phyloP scores from a whole-genome alignment of 2,797 vertebrate species.

The Lates japonicus region DNA sequence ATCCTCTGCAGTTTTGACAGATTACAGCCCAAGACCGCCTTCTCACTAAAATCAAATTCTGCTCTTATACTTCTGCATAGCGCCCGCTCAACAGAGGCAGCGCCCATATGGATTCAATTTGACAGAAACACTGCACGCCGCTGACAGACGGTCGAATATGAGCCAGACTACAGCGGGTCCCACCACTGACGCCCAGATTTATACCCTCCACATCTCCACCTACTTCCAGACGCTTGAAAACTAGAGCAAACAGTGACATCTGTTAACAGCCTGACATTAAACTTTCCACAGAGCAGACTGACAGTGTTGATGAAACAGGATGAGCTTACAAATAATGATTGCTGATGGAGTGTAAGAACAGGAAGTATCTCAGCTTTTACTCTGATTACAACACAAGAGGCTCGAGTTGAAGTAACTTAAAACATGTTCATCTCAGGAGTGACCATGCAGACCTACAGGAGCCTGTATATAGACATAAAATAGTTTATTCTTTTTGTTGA shows the following conservation, averaged over 20 bases:
- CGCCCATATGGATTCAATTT: constrained; percentile 47
- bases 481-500: neutral
- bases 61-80: constrained; percentile 4
- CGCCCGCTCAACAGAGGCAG: constrained; percentile 32
- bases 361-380: neutral
- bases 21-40: constrained; percentile 50
- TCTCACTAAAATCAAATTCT: constrained; percentile 37
- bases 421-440: neutral
- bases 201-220: constrained; percentile 21
- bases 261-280: constrained; percentile 33
- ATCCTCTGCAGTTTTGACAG: constrained; percentile 57
- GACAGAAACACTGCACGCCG: constrained; percentile 49
- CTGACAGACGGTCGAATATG: constrained; percentile 64
- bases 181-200: constrained; percentile 34
- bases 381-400: constrained; percentile 14
- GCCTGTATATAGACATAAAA: neutral
- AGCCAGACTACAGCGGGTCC: constrained; percentile 32
- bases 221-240: constrained; percentile 49
- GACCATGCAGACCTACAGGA: constrained; percentile 1
- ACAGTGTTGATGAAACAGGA: neutral
- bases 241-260: constrained; percentile 42
- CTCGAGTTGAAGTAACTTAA: neutral
- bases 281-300: constrained; percentile 24
- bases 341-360: constrained; percentile 1
- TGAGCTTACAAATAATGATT: neutral